Evolutionary conservation across 1,140 invertebrate genomes (phyloP).

Genomic region (Panagrolaimus sp.): DNA sequence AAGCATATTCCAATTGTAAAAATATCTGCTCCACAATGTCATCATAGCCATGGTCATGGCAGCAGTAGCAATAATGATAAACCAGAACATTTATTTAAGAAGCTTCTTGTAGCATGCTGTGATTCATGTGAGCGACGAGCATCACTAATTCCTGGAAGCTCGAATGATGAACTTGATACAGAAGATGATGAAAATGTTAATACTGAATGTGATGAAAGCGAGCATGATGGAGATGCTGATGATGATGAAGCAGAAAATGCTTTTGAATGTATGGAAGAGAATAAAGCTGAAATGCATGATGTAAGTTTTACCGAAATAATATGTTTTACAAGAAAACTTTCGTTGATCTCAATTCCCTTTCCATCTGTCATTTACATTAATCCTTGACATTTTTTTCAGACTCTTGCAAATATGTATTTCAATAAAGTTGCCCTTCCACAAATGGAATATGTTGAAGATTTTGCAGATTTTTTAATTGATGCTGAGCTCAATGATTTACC

Average conservation of each 20-base stretch:
- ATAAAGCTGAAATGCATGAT: slow-evolving; percentile 55
- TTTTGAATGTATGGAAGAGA: slow-evolving; percentile 50
- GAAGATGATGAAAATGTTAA: slow-evolving; percentile 36
- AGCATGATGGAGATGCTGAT: slow-evolving; percentile 19
- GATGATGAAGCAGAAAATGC: slow-evolving; percentile 33
- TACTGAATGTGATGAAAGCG: slow-evolving; percentile 23
- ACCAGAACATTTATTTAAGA: slow-evolving; percentile 51
- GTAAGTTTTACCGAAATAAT: slow-evolving; percentile 24
- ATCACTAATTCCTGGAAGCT: slow-evolving; percentile 35
- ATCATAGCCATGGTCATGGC: too few species aligned
- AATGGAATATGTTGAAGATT: slow-evolving; percentile 57
- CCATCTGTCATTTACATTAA: too few species aligned
- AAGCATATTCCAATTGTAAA: slow-evolving; percentile 1
- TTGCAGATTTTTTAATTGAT: slow-evolving; percentile 56
- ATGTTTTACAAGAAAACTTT: too few species aligned
- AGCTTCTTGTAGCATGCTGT: slow-evolving; percentile 50
- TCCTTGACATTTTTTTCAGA: slow-evolving; percentile 21
- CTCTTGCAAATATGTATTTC: slow-evolving; percentile 55
- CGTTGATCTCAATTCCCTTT: too few species aligned
- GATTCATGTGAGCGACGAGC: slow-evolving; percentile 51
- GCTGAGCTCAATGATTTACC: slow-evolving; percentile 56
- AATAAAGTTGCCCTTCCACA: slow-evolving; percentile 53
- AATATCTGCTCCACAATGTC: background rate
- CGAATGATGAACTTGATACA: slow-evolving; percentile 10
- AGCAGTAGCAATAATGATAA: background rate